A percentile compares a stretch with the other conserved stretches of the same genome.
Evolutionary conservation across 2,797 vertebrate species (phyloP).

Genomic region (Cygnus olor): DNA sequence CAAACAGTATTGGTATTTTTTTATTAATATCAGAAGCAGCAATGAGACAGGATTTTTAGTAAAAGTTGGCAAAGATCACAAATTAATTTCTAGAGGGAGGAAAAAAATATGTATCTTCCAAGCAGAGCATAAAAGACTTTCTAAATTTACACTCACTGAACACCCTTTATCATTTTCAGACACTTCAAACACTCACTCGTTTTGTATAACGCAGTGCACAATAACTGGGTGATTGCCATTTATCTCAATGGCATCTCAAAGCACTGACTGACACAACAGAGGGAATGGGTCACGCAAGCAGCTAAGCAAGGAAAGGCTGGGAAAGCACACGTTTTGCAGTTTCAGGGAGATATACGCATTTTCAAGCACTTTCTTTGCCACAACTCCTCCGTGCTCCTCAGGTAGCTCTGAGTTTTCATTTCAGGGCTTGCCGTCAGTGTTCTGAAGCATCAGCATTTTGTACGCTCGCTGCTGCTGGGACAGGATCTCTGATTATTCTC

Average conservation of each 20-base stretch:
- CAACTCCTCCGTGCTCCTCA: neutral
- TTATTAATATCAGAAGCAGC: neutral
- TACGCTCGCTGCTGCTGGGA: rapidly evolving
- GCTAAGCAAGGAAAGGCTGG: neutral
- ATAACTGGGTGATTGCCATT: neutral
- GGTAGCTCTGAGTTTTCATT: neutral
- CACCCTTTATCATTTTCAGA: neutral
- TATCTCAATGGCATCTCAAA: neutral
- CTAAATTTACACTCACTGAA: neutral
- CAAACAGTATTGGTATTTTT: neutral
- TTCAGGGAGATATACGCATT: neutral
- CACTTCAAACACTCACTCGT: neutral
- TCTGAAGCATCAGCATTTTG: neutral
- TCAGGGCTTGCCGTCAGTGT: neutral
- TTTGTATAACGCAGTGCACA: neutral
- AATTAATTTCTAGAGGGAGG: neutral
- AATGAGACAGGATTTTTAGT: neutral
- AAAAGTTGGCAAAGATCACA: neutral
- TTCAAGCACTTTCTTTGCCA: neutral
- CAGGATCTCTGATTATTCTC: neutral
- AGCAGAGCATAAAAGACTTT: neutral
- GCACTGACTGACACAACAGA: neutral
- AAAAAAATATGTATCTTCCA: neutral
- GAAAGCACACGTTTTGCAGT: neutral
- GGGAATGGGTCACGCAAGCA: neutral